Evolutionary conservation across 2,888 invertebrate species (phyloP).

Genomic region (Auanema freiburgensis): DNA sequence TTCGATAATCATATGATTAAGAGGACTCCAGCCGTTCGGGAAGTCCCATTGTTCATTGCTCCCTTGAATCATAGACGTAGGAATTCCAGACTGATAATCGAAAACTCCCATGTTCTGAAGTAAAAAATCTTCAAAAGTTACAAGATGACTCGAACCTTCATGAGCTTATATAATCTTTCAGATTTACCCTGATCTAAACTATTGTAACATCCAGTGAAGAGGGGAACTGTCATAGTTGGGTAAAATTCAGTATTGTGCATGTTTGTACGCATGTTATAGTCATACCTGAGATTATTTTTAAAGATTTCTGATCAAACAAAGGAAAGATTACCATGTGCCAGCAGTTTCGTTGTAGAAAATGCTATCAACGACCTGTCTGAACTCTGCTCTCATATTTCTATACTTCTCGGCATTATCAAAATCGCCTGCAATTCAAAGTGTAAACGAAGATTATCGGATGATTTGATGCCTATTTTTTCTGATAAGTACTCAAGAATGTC

Average conservation of each 20-base stretch:
- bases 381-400: conserved; percentile 27
- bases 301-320: conserved; percentile 2
- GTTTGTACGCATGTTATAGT: conserved; percentile 46
- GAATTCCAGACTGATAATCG: conserved; percentile 49
- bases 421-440: conserved; percentile 13
- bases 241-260: conserved; percentile 51
- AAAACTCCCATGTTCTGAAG: conserved; percentile 46
- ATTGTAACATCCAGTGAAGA: conserved; percentile 72
- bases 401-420: conserved; percentile 19
- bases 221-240: conserved; percentile 72
- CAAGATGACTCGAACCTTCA: conserved; percentile 28
- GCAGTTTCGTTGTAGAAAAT: conserved; percentile 52
- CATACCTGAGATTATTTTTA: conserved; percentile 31
- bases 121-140: background rate
- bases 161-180: conserved; percentile 42
- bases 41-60: conserved; percentile 71
- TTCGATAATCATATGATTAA: conserved; percentile 76
- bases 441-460: background rate
- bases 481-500: conserved; percentile 62
- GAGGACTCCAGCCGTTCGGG: conserved; percentile 55
- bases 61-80: conserved; percentile 67
- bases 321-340: conserved; percentile 43
- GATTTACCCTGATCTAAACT: conserved; percentile 42
- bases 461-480: background rate
- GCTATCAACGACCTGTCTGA: conserved; percentile 34